Conservation (phyloP, 2,113 vertebrate species). For the Chionodraco myersi region DNA sequence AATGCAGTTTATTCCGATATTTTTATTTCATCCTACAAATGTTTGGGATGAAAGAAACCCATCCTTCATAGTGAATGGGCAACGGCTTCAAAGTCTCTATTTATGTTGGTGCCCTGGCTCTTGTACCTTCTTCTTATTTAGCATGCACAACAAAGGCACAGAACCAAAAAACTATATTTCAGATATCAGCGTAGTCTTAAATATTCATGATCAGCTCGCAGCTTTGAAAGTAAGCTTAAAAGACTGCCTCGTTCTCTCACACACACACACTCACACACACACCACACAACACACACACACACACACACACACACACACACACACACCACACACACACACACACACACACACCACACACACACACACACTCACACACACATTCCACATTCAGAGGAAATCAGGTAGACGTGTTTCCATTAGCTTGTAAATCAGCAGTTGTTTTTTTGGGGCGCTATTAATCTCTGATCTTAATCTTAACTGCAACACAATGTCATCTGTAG, state of each 20-base stretch:
- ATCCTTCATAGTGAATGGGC: constrained; percentile 37
- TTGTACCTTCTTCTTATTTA: constrained; percentile 52
- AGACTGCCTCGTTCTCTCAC: constrained; percentile 30
- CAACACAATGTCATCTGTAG: constrained; percentile 39
- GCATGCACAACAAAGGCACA: constrained; percentile 33
- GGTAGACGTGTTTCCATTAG: constrained; percentile 65
- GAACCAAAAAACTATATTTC: constrained; percentile 54
- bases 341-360: constrained; percentile 8
- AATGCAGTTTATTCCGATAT: constrained; percentile 52
- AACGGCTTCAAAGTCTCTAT: constrained; percentile 60
- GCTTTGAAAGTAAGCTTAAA: constrained; percentile 74
- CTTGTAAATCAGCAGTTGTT: constrained; percentile 69
- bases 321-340: constrained; percentile 1
- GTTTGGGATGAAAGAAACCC: constrained; percentile 46
- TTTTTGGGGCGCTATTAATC: constrained; percentile 68
- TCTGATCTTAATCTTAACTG: constrained; percentile 69
- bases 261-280: too few relatives aligned
- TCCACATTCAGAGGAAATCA: constrained; percentile 66
- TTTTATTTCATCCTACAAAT: constrained; percentile 49
- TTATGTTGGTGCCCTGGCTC: constrained; percentile 46
- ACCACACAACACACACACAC: too few relatives aligned
- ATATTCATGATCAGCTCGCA: constrained; percentile 74
- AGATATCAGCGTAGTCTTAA: constrained; percentile 66
- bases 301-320: constrained; percentile 2
- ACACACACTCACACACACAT: constrained; percentile 7